phyloP scores from a whole-genome alignment of 2,797 vertebrate genomes.

The Tympanoctomys barrerae region DNA sequence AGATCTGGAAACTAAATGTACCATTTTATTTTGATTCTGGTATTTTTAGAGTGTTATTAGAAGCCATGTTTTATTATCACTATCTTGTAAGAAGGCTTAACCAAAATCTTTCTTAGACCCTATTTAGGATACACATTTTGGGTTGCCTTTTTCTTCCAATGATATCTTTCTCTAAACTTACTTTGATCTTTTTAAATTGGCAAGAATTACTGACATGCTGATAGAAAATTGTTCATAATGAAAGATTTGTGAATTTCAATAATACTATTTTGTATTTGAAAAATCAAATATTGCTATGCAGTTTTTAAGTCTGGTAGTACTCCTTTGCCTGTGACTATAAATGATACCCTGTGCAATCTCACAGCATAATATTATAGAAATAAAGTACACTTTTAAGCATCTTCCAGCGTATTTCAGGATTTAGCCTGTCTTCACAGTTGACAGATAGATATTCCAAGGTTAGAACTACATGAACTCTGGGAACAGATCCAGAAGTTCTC shows the following conservation, averaged over 20 bases:
- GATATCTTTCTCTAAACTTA: conserved; percentile 52
- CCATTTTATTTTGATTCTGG: conserved; percentile 48
- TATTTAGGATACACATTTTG: neutral
- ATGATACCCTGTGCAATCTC: neutral
- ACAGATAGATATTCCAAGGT: conserved; percentile 53
- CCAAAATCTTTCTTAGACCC: conserved; percentile 27
- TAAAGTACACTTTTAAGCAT: conserved; percentile 52
- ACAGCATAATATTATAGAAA: conserved; percentile 42
- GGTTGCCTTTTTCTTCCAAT: conserved; percentile 50
- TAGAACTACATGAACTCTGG: conserved; percentile 55
- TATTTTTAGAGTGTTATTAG: conserved; percentile 37
- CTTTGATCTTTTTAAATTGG: conserved; percentile 57
- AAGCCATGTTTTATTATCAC: neutral
- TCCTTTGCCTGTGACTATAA: conserved; percentile 43
- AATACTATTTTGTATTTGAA: conserved; percentile 38
- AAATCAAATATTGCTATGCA: conserved; percentile 7
- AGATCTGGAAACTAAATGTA: neutral
- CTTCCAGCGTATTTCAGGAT: conserved; percentile 32
- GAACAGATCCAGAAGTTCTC: conserved; percentile 64
- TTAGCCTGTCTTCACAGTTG: conserved; percentile 35
- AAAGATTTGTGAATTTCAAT: conserved; percentile 58
- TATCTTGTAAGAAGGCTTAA: conserved; percentile 25
- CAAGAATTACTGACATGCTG: conserved; percentile 10
- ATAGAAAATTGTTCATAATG: conserved; percentile 39
- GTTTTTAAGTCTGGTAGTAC: conserved; percentile 24